These are phyloP conservation scores for Drosophila pseudotalamancana DNA, from an alignment of 2,888 invertebrate genomes.

Conservation along the genomic window DNA sequence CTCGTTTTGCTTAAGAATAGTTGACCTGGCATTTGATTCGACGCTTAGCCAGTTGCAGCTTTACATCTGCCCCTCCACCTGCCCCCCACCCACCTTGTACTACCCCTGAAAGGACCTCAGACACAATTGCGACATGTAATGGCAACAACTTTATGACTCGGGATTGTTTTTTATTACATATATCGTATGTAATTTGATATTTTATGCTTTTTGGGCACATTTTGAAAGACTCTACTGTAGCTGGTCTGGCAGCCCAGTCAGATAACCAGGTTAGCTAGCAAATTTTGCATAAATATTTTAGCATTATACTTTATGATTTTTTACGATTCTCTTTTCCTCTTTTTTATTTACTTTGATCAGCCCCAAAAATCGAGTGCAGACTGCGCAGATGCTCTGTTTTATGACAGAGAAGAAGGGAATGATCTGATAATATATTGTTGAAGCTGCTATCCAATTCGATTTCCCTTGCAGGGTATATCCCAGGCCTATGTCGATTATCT, in stretches of 20 bases:
- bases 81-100: not conserved
- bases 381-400: not conserved
- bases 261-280: slow-evolving; percentile 52
- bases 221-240: slow-evolving; percentile 34
- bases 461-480: too few species aligned
- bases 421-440: not conserved
- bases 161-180: slow-evolving; percentile 60
- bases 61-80: not conserved
- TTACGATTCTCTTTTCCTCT: slow-evolving; percentile 56
- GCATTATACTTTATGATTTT: slow-evolving; percentile 71
- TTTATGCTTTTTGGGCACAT: slow-evolving; percentile 59
- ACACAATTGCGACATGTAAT: slow-evolving; percentile 38
- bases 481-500: too few species aligned
- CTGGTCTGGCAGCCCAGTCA: slow-evolving; percentile 28
- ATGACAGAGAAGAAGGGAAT: too few species aligned
- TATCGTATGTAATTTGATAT: slow-evolving; percentile 68
- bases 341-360: slow-evolving; percentile 52
- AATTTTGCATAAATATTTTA: slow-evolving; percentile 72
- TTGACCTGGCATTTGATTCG: not conserved
- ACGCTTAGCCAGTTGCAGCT: too few species aligned
- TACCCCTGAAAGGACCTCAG: slow-evolving; percentile 18
- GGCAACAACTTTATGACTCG: slow-evolving; percentile 70
- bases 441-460: too few species aligned
- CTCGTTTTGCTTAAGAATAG: slow-evolving; percentile 1
- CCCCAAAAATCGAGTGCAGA: not conserved